Evolutionary conservation across 2,888 invertebrate species (phyloP).

Genomic region (Mythimna impura): DNA sequence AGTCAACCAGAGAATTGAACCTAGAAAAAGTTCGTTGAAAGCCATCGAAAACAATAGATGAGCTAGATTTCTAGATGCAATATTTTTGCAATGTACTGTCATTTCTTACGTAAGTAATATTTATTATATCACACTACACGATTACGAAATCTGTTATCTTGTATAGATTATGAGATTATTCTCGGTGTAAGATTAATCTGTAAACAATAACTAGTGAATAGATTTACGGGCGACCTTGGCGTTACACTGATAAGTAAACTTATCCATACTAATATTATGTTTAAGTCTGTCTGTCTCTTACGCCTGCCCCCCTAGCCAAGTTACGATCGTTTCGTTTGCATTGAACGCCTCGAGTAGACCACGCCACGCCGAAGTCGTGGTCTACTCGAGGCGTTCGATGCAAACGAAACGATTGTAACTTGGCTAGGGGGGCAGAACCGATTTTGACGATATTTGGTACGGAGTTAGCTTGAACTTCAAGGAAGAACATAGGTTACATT

Average conservation of each 20-base stretch:
- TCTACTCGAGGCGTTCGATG: no score
- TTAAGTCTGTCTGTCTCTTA: no score
- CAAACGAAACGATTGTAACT: no score
- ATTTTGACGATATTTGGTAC: no score
- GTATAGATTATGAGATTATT: constrained; percentile 29
- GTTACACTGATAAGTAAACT: constrained; percentile 34
- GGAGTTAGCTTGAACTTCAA: no score
- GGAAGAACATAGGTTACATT: no score
- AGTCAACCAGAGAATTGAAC: constrained; percentile 41
- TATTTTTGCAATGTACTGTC: constrained; percentile 15
- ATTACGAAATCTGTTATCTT: constrained; percentile 43
- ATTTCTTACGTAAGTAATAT: constrained; percentile 2
- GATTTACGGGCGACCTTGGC: constrained; percentile 34
- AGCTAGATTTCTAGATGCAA: constrained; percentile 5
- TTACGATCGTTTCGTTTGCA: no score
- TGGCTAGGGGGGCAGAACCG: no score
- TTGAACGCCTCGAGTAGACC: no score
- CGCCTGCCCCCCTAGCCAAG: no score
- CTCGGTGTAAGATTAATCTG: constrained; percentile 36
- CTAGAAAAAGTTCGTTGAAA: constrained; percentile 28
- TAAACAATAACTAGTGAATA: constrained; percentile 37
- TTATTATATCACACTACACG: constrained; percentile 26
- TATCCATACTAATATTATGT: constrained; percentile 9
- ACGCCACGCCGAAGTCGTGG: no score
- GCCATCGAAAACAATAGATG: constrained; percentile 24